Percentiles rank a stretch among this genome's conserved stretches.
Evolutionary conservation across 2,888 invertebrate genomes (phyloP).

Genomic region (Lithophane leautieri): DNA sequence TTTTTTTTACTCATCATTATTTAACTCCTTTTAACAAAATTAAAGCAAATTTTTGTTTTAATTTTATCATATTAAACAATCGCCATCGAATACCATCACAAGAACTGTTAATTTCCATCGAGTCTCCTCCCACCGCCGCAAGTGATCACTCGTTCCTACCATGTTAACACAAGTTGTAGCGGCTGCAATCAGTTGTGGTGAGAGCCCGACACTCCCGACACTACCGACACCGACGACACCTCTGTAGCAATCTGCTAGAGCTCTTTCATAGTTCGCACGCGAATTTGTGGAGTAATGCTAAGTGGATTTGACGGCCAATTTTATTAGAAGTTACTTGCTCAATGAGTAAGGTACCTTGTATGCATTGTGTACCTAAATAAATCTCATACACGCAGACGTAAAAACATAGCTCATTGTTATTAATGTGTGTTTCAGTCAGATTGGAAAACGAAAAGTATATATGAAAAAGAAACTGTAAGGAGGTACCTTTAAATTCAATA

Average conservation of each 20-base stretch:
- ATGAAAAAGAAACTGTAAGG: neutral
- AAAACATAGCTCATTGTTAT: neutral
- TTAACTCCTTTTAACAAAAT: neutral
- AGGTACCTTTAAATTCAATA: neutral
- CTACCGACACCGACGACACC: slow-evolving; percentile 19
- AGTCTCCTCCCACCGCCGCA: slow-evolving; percentile 31
- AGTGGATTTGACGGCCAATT: slow-evolving; percentile 3
- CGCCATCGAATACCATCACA: neutral
- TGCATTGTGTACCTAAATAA: neutral
- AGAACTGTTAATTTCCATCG: slow-evolving; percentile 16
- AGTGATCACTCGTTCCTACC: slow-evolving; percentile 51
- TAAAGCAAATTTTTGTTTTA: neutral
- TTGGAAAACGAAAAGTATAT: neutral
- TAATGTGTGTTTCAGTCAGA: neutral
- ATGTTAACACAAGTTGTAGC: slow-evolving; percentile 63
- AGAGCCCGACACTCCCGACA: slow-evolving; percentile 22
- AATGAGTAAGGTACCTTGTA: neutral
- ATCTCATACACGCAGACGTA: neutral
- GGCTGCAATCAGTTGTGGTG: slow-evolving; percentile 66
- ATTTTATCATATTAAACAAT: neutral
- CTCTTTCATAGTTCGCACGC: slow-evolving; percentile 30
- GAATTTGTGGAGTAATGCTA: slow-evolving; percentile 13
- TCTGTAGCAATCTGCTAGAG: slow-evolving; percentile 13
- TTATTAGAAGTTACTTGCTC: neutral
- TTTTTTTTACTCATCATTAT: neutral